Percentiles rank a stretch among this genome's conserved stretches.
Evolutionary conservation across 2,113 vertebrate genomes (phyloP).

Genomic region (Scomber scombrus): DNA sequence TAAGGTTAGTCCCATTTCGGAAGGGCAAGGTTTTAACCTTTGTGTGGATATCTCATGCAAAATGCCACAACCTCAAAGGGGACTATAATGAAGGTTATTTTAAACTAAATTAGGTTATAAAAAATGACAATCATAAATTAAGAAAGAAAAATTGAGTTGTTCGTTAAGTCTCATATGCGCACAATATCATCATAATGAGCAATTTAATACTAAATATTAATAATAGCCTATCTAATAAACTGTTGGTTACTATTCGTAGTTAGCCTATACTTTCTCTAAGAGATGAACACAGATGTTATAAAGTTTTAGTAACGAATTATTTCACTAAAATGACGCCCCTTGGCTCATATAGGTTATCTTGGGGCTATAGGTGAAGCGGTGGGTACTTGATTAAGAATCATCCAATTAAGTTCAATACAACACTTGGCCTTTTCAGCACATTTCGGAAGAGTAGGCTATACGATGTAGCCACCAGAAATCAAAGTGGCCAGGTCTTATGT

Average conservation of each 20-base stretch:
- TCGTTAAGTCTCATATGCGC: neutral
- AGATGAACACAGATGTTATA: too few relatives aligned
- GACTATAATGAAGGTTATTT: neutral
- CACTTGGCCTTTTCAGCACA: neutral
- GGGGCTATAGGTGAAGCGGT: neutral
- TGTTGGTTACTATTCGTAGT: neutral
- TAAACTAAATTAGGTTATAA: neutral
- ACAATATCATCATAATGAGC: too few relatives aligned
- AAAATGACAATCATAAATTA: too few relatives aligned
- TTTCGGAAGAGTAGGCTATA: neutral
- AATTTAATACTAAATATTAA: neutral
- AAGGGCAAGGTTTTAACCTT: conserved; percentile 10
- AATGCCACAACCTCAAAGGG: neutral
- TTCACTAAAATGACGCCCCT: neutral
- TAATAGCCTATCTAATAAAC: too few relatives aligned
- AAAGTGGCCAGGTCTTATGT: neutral
- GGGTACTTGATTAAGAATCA: neutral
- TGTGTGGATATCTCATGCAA: neutral
- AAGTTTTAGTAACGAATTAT: neutral
- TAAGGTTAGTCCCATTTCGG: conserved; percentile 15
- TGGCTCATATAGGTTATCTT: neutral
- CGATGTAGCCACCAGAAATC: neutral
- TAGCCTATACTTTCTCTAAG: too few relatives aligned
- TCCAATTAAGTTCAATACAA: neutral
- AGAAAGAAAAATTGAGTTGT: neutral